Base-by-base conservation (phyloP, 2,113 vertebrate species). In the Heterocephalus glaber region DNA sequence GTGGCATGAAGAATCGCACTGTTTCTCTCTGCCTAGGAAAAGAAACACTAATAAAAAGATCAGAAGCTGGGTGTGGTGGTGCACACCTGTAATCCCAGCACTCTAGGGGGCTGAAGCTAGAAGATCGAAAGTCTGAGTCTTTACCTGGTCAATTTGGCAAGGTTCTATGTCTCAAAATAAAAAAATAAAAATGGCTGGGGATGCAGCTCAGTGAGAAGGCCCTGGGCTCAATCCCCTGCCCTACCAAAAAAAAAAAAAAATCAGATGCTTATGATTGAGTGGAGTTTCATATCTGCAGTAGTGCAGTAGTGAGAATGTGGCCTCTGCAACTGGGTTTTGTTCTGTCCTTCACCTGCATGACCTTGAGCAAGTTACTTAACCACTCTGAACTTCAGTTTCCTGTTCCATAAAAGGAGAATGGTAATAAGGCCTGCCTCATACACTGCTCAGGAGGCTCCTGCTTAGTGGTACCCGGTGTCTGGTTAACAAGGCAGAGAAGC, bases 21-120 rank as follows among this genome's bases (percentile, higher is more conserved):
- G 20, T 58, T 58, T 44, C 89, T 85, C 26, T n/a, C 63, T 60
- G 20, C n/a, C 89, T 68, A 28, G 70, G 89, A 91, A 91, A 80
- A 58, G 14, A 41, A 88, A 38, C n/a, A 16, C 83, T 80, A 79
- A 82, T 30, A 28, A 92, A 76, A 81, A 91, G 16, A 61, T 16
- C 54, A 49, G 72, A 28, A 47, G 41, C 72, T 47, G 72, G 72
- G 41, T 4, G 5, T 28, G 41, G 41, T 44, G 41, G 41, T 28
- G 4, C 41, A 28, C 72, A 76, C 12, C 24, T 44, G 41, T 14
- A 14, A 28, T 7, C 41, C 41, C 41, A 76, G 41, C 22, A 28
- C 41, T 47, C 41, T 47, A 12, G 12, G 41, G 41, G 24, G 41
- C 41, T 30, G 72, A 76, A 26, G 72, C 72, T 76, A 41, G 5